Percentiles rank a stretch among this genome's conserved stretches.
Conservation (phyloP, 2,113 vertebrate species). For the Oophaga pumilio region DNA sequence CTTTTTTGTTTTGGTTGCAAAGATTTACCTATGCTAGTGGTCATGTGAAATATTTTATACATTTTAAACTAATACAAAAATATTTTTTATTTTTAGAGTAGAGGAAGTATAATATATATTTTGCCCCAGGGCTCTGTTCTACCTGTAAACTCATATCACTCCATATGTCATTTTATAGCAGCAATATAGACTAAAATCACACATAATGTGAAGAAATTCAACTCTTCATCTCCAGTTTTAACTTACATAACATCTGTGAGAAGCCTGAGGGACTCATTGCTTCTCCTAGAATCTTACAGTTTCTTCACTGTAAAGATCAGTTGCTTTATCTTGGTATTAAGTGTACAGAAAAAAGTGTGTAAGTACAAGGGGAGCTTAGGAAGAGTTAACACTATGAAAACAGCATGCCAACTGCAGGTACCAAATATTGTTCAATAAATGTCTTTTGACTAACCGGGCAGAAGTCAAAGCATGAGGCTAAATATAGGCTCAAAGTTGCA, state of each 20-base stretch:
- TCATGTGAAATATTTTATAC: not conserved
- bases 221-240: not conserved
- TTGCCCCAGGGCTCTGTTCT: not conserved
- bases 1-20: not conserved
- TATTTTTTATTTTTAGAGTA: not conserved
- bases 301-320: not conserved
- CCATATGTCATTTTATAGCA: conserved; percentile 14
- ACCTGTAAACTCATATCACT: not conserved
- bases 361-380: not conserved
- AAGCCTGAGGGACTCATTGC: not conserved
- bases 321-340: not conserved
- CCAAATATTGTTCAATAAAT: not conserved
- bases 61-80: not conserved
- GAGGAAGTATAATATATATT: not conserved
- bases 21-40: not conserved
- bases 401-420: not conserved
- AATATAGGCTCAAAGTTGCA: not conserved
- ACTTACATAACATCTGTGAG: not conserved
- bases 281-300: not conserved
- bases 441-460: not conserved
- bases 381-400: not conserved
- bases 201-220: conserved; percentile 7
- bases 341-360: not conserved
- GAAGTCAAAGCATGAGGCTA: not conserved
- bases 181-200: conserved; percentile 14